A percentile compares a stretch with the other conserved stretches of the same genome.
Evolutionary conservation across 1,140 invertebrate genomes (phyloP).

Genomic region (Drosophila hydei): DNA sequence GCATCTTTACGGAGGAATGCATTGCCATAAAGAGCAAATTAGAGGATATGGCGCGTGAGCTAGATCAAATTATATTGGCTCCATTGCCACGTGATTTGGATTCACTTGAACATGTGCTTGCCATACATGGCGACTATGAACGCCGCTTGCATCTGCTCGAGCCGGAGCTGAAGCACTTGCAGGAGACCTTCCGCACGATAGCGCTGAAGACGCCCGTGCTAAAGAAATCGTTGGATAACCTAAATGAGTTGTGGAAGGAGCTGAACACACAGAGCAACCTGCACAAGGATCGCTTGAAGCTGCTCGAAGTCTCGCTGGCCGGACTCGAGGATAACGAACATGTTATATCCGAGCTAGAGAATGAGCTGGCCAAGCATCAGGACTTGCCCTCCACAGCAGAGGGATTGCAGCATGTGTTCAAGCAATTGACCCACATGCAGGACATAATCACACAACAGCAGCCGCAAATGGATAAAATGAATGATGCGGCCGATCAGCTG

Average conservation of each 20-base stretch:
- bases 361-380: slow-evolving; percentile 93
- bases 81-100: slow-evolving; percentile 93
- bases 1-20: slow-evolving; percentile 93
- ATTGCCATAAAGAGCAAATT: slow-evolving; percentile 91
- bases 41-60: slow-evolving; percentile 92
- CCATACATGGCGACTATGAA: slow-evolving; percentile 96
- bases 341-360: slow-evolving; percentile 95
- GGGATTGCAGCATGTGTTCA: slow-evolving; percentile 87
- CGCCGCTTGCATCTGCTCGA: slow-evolving; percentile 89
- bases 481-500: slow-evolving; percentile 94
- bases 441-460: slow-evolving; percentile 93
- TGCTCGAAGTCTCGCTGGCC: slow-evolving; percentile 94
- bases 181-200: slow-evolving; percentile 92
- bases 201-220: slow-evolving; percentile 94
- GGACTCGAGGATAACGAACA: slow-evolving; percentile 95
- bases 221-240: slow-evolving; percentile 94
- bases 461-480: slow-evolving; percentile 94
- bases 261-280: slow-evolving; percentile 82
- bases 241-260: slow-evolving; percentile 95
- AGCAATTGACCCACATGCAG: slow-evolving; percentile 87
- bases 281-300: slow-evolving; percentile 88
- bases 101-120: slow-evolving; percentile 92
- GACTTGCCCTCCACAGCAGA: slow-evolving; percentile 93
- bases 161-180: slow-evolving; percentile 91
- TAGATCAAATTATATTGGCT: slow-evolving; percentile 92